phyloP scores from a whole-genome alignment of 2,888 invertebrate species.

The Camponotus fellah region DNA sequence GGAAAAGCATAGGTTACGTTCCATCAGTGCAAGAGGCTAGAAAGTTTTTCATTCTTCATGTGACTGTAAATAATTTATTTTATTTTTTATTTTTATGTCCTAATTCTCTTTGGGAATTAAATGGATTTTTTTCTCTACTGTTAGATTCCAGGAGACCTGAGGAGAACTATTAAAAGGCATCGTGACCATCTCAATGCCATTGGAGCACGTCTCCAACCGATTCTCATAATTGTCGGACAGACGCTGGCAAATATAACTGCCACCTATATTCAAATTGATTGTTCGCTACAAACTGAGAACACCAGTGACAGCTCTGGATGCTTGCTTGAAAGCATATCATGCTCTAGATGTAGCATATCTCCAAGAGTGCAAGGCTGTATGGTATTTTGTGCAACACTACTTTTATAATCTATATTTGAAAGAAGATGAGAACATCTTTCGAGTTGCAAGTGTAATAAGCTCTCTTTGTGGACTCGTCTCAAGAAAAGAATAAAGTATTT shows the following conservation, averaged over 20 bases:
- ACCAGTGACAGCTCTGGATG: background rate
- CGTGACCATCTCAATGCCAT: background rate
- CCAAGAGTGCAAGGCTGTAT: background rate
- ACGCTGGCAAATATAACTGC: background rate
- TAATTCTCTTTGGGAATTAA: background rate
- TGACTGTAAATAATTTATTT: conserved; percentile 13
- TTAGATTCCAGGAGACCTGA: conserved; percentile 2
- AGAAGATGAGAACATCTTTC: conserved; percentile 9
- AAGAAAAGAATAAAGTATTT: background rate
- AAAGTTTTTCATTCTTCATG: conserved; percentile 4
- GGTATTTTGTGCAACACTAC: background rate
- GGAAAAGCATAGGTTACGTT: background rate
- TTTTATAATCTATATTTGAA: conserved; percentile 27
- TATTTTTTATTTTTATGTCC: background rate
- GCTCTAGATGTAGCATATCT: background rate
- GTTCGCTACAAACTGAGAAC: background rate
- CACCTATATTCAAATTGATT: background rate
- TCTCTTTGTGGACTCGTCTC: background rate
- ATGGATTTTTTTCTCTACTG: background rate
- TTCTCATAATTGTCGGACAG: conserved; percentile 6
- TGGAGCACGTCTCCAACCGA: background rate
- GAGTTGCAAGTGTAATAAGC: conserved; percentile 10
- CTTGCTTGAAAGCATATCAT: background rate
- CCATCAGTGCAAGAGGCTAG: conserved; percentile 2
- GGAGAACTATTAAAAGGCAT: background rate